phyloP scores from a whole-genome alignment of 2,113 vertebrate species.

The Trichechus manatus region DNA sequence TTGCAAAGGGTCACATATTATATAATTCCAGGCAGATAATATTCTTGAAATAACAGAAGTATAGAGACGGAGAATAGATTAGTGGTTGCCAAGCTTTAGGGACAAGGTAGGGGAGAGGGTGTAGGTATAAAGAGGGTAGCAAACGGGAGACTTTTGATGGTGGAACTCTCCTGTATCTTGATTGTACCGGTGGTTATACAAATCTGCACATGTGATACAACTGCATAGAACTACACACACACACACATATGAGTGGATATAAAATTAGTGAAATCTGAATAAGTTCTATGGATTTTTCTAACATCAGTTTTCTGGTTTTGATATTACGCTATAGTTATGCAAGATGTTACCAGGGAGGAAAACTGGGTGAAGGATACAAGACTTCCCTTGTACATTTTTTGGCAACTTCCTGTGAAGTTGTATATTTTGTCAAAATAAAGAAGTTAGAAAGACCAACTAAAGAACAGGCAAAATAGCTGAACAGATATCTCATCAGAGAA shows the following conservation, averaged over 20 bases:
- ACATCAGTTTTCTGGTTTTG: rapidly evolving
- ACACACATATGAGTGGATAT: too few relatives aligned
- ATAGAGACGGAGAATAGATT: rapidly evolving
- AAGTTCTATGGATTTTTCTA: too few relatives aligned
- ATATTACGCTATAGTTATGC: too few relatives aligned
- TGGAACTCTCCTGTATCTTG: neutral
- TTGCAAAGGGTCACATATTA: rapidly evolving
- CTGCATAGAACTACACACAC: rapidly evolving
- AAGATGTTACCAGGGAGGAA: neutral
- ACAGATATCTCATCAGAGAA: too few relatives aligned
- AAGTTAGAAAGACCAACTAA: too few relatives aligned
- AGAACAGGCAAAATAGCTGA: too few relatives aligned
- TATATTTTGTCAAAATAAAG: neutral
- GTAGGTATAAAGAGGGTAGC: rapidly evolving
- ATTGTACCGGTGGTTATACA: rapidly evolving
- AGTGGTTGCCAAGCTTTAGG: neutral
- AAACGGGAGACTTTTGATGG: rapidly evolving
- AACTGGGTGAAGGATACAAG: neutral
- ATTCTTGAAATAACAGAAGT: neutral
- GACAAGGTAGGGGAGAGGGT: neutral
- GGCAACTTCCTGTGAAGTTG: neutral
- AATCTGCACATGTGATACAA: rapidly evolving
- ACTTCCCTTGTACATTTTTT: too few relatives aligned
- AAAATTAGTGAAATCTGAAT: neutral
- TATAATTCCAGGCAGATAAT: rapidly evolving